phyloP scores from a whole-genome alignment of 2,888 invertebrate genomes.

The Ormia ochracea region DNA sequence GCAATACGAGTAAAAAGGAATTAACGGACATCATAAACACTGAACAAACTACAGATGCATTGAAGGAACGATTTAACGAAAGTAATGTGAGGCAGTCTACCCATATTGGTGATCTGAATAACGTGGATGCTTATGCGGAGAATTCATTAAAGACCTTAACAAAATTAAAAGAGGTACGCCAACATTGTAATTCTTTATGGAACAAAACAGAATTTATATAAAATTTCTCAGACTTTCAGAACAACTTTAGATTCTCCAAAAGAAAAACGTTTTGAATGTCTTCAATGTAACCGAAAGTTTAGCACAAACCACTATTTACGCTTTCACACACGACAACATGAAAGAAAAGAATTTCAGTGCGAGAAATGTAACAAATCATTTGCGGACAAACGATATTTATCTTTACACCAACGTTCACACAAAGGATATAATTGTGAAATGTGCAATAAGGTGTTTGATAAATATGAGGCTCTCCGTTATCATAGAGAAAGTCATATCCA shows the following conservation, averaged over 20 bases:
- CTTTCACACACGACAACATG: constrained; percentile 55
- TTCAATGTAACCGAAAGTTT: constrained; percentile 58
- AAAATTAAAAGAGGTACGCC: constrained; percentile 30
- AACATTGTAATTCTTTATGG: not conserved
- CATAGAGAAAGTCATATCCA: constrained; percentile 67
- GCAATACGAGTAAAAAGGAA: not conserved
- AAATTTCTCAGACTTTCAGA: not conserved
- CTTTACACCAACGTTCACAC: constrained; percentile 60
- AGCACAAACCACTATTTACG: constrained; percentile 55
- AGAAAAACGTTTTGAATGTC: constrained; percentile 67
- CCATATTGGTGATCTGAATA: not conserved
- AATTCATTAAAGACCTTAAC: constrained; percentile 4
- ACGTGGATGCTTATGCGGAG: constrained; percentile 6
- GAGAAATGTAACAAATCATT: constrained; percentile 60
- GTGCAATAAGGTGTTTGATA: constrained; percentile 67
- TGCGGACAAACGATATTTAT: constrained; percentile 55
- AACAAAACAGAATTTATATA: not conserved
- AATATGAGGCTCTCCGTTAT: constrained; percentile 68
- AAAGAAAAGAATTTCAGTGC: constrained; percentile 54
- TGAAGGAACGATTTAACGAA: not conserved
- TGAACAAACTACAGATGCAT: not conserved
- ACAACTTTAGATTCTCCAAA: constrained; percentile 65
- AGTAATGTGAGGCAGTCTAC: not conserved
- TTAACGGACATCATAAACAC: not conserved
- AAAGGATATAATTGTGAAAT: constrained; percentile 66